A percentile compares a stretch with the other conserved stretches of the same genome.
These are phyloP conservation scores for Ommatoiulus sabulosus DNA, from an alignment of 2,888 invertebrate genomes.

Conservation along the genomic window DNA sequence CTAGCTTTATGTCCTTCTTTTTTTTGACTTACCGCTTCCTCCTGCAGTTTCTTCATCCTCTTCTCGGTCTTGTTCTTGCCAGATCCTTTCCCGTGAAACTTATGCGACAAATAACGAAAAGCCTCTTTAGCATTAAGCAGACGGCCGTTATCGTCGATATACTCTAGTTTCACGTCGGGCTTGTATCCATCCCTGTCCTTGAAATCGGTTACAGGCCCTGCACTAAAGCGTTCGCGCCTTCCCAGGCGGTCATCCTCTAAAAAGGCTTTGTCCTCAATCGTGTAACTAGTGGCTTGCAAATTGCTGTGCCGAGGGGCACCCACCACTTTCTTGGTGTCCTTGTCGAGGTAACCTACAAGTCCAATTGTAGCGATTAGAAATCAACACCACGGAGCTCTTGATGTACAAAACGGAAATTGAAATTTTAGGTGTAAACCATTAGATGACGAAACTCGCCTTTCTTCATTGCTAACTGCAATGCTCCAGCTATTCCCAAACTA, in stretches of 20 bases:
- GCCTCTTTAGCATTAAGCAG: conserved; percentile 95
- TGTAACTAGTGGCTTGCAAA: conserved; percentile 82
- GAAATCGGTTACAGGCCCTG: conserved; percentile 90
- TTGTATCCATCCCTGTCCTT: conserved; percentile 90
- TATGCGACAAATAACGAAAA: conserved; percentile 79
- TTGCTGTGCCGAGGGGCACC: conserved; percentile 79
- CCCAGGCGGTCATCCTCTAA: conserved; percentile 80
- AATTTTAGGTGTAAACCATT: not conserved
- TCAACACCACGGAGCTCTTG: not conserved
- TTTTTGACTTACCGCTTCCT: conserved; percentile 79
- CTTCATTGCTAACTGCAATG: conserved; percentile 88
- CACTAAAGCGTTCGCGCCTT: conserved; percentile 76
- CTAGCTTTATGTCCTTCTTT: too few species aligned
- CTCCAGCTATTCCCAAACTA: conserved; percentile 91
- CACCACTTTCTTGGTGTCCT: conserved; percentile 79
- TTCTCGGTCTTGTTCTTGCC: conserved; percentile 99
- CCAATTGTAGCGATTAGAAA: not conserved
- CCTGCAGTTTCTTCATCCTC: conserved; percentile 91
- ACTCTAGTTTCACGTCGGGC: conserved; percentile 95
- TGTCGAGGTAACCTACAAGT: conserved; percentile 79
- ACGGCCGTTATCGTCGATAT: conserved; percentile 96
- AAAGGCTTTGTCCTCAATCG: conserved; percentile 66
- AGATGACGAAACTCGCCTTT: conserved; percentile 73
- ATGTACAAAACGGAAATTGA: not conserved
- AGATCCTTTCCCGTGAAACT: conserved; percentile 99